A percentile compares a stretch with the other conserved stretches of the same genome.
phyloP scores from a whole-genome alignment of 2,113 vertebrate genomes.

The Syngnathoides biaculeatus region DNA sequence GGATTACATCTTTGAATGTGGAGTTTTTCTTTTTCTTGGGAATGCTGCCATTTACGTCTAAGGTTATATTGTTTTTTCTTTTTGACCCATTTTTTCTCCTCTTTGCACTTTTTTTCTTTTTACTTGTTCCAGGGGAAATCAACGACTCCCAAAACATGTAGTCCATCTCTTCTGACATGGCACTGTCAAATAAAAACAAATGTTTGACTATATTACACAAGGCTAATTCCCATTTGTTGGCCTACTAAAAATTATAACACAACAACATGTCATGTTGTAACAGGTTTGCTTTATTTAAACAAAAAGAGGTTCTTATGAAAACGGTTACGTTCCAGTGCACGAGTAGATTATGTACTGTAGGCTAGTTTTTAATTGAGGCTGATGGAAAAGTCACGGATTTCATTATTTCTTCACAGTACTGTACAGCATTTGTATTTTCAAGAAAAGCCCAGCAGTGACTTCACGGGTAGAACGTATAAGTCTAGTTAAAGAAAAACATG shows the following conservation, averaged over 20 bases:
- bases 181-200: constrained; percentile 14
- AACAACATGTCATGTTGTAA: not conserved
- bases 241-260: not conserved
- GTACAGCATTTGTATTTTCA: not conserved
- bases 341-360: too few relatives aligned
- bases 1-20: constrained; percentile 13
- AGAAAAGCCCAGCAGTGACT: not conserved
- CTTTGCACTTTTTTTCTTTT: constrained; percentile 47
- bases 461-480: not conserved
- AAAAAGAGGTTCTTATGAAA: too few relatives aligned
- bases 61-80: not conserved
- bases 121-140: constrained; percentile 19
- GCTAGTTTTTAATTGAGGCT: too few relatives aligned
- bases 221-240: not conserved
- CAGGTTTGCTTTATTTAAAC: not conserved
- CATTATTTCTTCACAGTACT: not conserved
- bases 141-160: constrained; percentile 4
- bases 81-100: constrained; percentile 28
- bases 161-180: constrained; percentile 37
- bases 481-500: not conserved
- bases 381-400: not conserved
- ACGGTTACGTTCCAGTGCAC: too few relatives aligned
- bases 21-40: constrained; percentile 21
- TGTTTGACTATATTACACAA: not conserved
- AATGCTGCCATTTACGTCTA: not conserved